Conservation (phyloP, 2,888 invertebrate species). For the Drosophila mimica region DNA sequence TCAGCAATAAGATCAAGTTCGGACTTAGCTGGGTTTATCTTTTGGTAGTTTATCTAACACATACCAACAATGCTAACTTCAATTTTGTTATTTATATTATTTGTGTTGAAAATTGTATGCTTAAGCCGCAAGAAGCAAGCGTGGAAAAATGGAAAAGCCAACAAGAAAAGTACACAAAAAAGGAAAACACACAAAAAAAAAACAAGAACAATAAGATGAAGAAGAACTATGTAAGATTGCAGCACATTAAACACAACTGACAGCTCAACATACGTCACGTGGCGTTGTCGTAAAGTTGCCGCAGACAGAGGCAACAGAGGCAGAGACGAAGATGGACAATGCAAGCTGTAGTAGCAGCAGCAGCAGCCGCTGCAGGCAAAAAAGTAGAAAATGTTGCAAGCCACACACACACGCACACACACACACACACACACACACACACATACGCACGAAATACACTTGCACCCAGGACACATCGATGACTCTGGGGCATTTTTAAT, state of each 20-base stretch:
- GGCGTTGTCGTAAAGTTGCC: slow-evolving; percentile 76
- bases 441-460: slow-evolving; percentile 15
- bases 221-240: slow-evolving; percentile 38
- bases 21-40: slow-evolving; percentile 36
- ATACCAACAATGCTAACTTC: slow-evolving; percentile 34
- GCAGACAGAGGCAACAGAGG: slow-evolving; percentile 20
- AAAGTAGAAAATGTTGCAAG: slow-evolving; percentile 35
- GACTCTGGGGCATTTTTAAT: slow-evolving; percentile 77
- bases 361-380: slow-evolving; percentile 15
- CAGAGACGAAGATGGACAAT: slow-evolving; percentile 26
- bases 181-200: slow-evolving; percentile 3
- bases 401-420: slow-evolving; percentile 15
- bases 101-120: slow-evolving; percentile 4
- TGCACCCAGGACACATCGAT: slow-evolving; percentile 60
- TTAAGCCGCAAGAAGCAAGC: slow-evolving; percentile 18
- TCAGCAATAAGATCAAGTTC: slow-evolving; percentile 11
- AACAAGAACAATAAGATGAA: neutral
- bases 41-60: slow-evolving; percentile 33
- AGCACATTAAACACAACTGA: slow-evolving; percentile 79
- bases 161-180: slow-evolving; percentile 13
- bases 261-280: slow-evolving; percentile 77
- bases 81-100: slow-evolving; percentile 23
- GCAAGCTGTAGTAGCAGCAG: slow-evolving; percentile 12
- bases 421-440: slow-evolving; percentile 18
- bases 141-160: slow-evolving; percentile 10